Conservation (phyloP, 2,888 invertebrate genomes). For the Tridacna gigas region DNA sequence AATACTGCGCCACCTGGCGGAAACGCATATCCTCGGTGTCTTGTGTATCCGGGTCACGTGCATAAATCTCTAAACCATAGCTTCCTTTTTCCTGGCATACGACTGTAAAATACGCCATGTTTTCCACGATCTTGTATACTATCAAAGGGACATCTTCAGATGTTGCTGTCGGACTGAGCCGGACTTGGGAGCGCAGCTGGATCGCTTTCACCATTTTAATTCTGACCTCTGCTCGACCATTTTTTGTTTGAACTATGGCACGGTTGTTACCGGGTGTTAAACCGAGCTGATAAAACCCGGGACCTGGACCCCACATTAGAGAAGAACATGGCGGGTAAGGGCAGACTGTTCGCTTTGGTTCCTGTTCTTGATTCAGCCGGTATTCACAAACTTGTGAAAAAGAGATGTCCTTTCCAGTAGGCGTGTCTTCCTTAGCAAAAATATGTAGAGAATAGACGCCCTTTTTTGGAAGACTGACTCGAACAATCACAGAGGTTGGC, state of each 20-base stretch:
- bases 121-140: constrained; percentile 65
- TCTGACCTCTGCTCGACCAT: constrained; percentile 64
- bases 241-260: constrained; percentile 63
- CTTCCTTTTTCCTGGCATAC: constrained; percentile 65
- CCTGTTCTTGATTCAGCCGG: constrained; percentile 64
- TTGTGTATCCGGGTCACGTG: constrained; percentile 71
- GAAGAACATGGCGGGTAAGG: constrained; percentile 73
- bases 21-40: constrained; percentile 71
- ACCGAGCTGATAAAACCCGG: constrained; percentile 70
- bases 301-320: constrained; percentile 71
- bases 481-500: constrained; percentile 60
- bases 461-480: constrained; percentile 65
- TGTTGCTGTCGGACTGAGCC: constrained; percentile 55
- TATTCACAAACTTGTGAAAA: constrained; percentile 73
- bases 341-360: constrained; percentile 47
- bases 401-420: constrained; percentile 67
- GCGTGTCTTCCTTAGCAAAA: constrained; percentile 70
- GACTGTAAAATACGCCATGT: constrained; percentile 63
- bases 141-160: constrained; percentile 65
- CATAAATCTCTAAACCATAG: constrained; percentile 72
- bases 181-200: constrained; percentile 67
- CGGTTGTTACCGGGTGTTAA: constrained; percentile 62
- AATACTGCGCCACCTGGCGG: constrained; percentile 71
- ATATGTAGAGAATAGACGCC: constrained; percentile 65
- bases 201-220: constrained; percentile 68